Conservation (phyloP, 2,888 invertebrate genomes). For the Platypus cylindrus region DNA sequence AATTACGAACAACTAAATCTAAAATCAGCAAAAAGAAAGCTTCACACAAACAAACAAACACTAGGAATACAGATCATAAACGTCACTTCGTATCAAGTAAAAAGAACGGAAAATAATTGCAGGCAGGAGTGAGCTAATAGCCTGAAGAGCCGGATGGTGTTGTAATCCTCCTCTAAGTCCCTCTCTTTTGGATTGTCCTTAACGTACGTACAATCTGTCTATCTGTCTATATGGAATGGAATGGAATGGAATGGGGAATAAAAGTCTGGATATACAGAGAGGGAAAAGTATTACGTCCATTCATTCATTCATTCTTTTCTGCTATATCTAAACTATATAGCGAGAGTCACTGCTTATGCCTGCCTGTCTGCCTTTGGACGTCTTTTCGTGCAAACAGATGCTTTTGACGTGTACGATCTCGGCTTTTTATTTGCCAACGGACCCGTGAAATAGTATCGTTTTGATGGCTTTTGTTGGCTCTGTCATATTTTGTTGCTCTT, state of each 20-base stretch:
- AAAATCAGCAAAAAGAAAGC: no score
- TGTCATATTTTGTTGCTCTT: constrained; percentile 1
- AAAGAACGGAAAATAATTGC: constrained; percentile 14
- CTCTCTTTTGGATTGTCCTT: constrained; percentile 14
- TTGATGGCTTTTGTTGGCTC: constrained; percentile 10
- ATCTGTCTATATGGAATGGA: no score
- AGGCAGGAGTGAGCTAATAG: constrained; percentile 18
- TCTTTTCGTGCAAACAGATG: constrained; percentile 18
- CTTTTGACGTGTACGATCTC: constrained; percentile 20
- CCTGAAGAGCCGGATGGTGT: constrained; percentile 17
- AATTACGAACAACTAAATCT: no score
- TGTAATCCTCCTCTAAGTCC: constrained; percentile 19
- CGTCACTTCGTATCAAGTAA: constrained; percentile 18
- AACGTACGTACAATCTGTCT: constrained; percentile 8
- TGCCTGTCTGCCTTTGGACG: background rate
- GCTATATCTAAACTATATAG: no score
- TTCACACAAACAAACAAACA: background rate
- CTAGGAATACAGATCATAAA: constrained; percentile 17
- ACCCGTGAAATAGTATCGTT: constrained; percentile 18
- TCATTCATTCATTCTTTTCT: no score
- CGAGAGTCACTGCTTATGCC: background rate
- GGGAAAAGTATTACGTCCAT: constrained; percentile 9
- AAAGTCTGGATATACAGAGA: no score
- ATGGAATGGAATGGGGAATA: no score
- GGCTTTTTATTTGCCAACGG: constrained; percentile 18